A percentile compares a stretch with the other conserved stretches of the same genome.
phyloP scores from a whole-genome alignment of 2,888 invertebrate species.

The Phlogophora meticulosa region DNA sequence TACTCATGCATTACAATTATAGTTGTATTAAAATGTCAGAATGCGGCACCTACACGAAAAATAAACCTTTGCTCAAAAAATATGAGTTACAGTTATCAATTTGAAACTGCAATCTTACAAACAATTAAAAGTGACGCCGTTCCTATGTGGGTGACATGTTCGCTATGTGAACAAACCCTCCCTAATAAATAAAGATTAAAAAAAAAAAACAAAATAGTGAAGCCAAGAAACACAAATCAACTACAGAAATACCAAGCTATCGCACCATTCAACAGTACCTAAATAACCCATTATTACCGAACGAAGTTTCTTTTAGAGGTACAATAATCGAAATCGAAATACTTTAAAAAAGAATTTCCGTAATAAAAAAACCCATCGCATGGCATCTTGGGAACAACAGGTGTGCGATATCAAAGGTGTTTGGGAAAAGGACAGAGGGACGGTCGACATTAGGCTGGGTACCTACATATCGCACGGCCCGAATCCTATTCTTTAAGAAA shows the following conservation, averaged over 20 bases:
- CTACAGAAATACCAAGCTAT: not conserved
- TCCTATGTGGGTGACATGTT: too few species aligned
- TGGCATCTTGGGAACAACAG: constrained; percentile 57
- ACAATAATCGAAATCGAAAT: constrained; percentile 30
- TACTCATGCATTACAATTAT: too few species aligned
- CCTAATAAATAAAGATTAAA: too few species aligned
- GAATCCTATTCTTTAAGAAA: constrained; percentile 52
- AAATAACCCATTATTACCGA: not conserved
- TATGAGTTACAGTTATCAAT: not conserved
- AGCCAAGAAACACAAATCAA: not conserved
- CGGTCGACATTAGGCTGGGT: constrained; percentile 31
- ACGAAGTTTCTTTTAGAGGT: not conserved
- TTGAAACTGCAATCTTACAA: not conserved
- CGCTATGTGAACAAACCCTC: too few species aligned
- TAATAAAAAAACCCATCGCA: constrained; percentile 37
- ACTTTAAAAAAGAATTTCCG: constrained; percentile 28
- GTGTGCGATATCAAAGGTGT: constrained; percentile 62
- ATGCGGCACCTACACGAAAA: too few species aligned
- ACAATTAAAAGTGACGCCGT: too few species aligned
- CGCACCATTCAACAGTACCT: not conserved
- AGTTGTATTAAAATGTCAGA: too few species aligned
- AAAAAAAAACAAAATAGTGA: too few species aligned
- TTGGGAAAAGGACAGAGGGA: constrained; percentile 46
- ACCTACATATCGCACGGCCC: constrained; percentile 43
- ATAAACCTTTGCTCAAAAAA: too few species aligned